A percentile compares a stretch with the other conserved stretches of the same genome.
These are phyloP conservation scores for Harpagus bidentatus DNA, from an alignment of 2,113 vertebrate genomes.

Conservation along the genomic window DNA sequence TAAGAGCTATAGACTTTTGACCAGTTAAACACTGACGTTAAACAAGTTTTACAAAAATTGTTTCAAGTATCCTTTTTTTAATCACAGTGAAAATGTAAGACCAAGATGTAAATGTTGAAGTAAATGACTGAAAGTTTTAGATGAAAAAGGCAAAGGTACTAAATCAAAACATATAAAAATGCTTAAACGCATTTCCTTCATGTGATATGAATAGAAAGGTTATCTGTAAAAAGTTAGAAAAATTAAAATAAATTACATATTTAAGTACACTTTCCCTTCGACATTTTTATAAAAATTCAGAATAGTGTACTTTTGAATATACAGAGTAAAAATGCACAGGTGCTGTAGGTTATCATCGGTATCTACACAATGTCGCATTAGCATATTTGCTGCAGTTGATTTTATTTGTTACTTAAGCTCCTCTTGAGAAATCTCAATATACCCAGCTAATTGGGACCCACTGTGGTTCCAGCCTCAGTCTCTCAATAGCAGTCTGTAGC, in stretches of 20 bases:
- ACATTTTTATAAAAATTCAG: slow-evolving; percentile 88
- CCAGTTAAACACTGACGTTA: slow-evolving; percentile 62
- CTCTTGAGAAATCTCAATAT: slow-evolving; percentile 75
- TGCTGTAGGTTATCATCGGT: neutral
- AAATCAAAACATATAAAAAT: slow-evolving; percentile 83
- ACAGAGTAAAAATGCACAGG: slow-evolving; percentile 72
- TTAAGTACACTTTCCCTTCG: slow-evolving; percentile 94
- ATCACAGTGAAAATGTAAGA: slow-evolving; percentile 86
- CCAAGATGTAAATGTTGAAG: slow-evolving; percentile 60
- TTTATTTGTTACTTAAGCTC: slow-evolving; percentile 26
- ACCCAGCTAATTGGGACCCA: slow-evolving; percentile 99
- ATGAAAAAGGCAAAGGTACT: slow-evolving; percentile 80
- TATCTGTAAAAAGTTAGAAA: slow-evolving; percentile 93
- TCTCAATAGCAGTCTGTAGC: slow-evolving; percentile 88
- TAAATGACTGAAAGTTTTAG: slow-evolving; percentile 70
- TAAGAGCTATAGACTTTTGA: slow-evolving; percentile 52
- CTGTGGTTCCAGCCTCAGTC: slow-evolving; percentile 86
- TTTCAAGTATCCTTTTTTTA: slow-evolving; percentile 80
- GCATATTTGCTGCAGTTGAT: slow-evolving; percentile 20
- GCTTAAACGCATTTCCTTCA: slow-evolving; percentile 86
- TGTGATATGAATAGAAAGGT: slow-evolving; percentile 89
- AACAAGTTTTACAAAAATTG: slow-evolving; percentile 75
- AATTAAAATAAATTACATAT: slow-evolving; percentile 93
- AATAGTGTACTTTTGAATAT: slow-evolving; percentile 80
- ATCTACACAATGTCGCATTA: slow-evolving; percentile 22